phyloP scores from a whole-genome alignment of 2,113 vertebrate genomes.

The Syngnathoides biaculeatus region DNA sequence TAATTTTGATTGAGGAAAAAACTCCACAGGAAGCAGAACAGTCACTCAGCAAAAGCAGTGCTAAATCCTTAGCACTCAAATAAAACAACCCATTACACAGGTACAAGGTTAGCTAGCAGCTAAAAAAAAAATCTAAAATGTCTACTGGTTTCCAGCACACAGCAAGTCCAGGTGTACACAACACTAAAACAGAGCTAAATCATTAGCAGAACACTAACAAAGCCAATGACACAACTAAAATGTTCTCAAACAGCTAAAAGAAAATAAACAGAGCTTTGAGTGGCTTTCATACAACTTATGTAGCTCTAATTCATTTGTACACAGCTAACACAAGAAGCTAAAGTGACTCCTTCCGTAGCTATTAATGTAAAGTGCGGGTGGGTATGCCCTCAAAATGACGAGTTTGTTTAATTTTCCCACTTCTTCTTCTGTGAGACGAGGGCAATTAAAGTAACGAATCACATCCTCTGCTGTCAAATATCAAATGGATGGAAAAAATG shows the following conservation, averaged over 20 bases:
- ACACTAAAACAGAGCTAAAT: no score
- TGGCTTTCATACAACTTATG: not conserved
- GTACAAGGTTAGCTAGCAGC: no score
- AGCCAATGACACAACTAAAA: not conserved
- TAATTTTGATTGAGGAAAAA: no score
- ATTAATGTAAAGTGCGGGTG: not conserved
- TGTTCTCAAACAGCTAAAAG: not conserved
- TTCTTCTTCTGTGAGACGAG: not conserved
- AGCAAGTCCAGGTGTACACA: no score
- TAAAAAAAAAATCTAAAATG: no score
- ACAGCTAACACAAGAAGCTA: not conserved
- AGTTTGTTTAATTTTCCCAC: not conserved
- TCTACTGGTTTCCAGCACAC: no score
- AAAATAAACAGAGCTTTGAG: not conserved
- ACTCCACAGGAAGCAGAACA: no score
- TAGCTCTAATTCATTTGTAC: not conserved
- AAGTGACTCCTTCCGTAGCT: no score
- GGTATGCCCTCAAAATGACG: not conserved
- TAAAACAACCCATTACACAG: no score
- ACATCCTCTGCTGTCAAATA: conserved; percentile 7
- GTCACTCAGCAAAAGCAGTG: no score
- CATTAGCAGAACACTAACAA: not conserved
- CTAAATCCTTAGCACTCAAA: no score
- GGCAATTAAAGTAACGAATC: conserved; percentile 4
- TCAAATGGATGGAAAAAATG: not conserved